Evolutionary conservation across 2,797 vertebrate genomes (phyloP).

Genomic region (Iguana delicatissima): DNA sequence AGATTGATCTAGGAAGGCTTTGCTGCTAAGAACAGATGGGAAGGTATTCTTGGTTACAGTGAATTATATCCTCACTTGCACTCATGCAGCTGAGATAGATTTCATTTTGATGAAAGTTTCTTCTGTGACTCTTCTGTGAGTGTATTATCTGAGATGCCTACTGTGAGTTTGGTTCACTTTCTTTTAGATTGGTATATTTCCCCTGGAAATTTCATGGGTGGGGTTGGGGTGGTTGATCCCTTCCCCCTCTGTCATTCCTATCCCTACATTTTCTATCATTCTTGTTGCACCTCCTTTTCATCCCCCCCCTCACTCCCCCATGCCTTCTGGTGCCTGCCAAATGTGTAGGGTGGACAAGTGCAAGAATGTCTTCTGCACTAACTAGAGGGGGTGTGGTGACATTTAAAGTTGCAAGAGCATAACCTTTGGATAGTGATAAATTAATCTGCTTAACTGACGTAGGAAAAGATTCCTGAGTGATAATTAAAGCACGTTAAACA

Average conservation of each 20-base stretch:
- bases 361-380: background rate
- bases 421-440: background rate
- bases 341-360: background rate
- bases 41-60: slow-evolving; percentile 70
- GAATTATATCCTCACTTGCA: slow-evolving; percentile 75
- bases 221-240: background rate
- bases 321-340: slow-evolving; percentile 32
- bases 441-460: background rate
- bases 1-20: slow-evolving; percentile 53
- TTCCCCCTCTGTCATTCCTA: background rate
- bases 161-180: slow-evolving; percentile 67
- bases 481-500: background rate
- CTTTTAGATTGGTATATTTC: background rate
- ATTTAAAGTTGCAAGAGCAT: slow-evolving; percentile 1
- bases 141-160: slow-evolving; percentile 72
- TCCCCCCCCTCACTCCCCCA: slow-evolving; percentile 29
- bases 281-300: slow-evolving; percentile 47
- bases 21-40: slow-evolving; percentile 65
- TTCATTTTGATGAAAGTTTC: slow-evolving; percentile 73
- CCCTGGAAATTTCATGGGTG: background rate
- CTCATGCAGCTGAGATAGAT: slow-evolving; percentile 71
- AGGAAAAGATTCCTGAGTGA: background rate
- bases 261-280: slow-evolving; percentile 48
- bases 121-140: slow-evolving; percentile 75
- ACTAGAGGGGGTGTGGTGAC: background rate